phyloP scores from a whole-genome alignment of 2,113 vertebrate species.

The Pica pica region DNA sequence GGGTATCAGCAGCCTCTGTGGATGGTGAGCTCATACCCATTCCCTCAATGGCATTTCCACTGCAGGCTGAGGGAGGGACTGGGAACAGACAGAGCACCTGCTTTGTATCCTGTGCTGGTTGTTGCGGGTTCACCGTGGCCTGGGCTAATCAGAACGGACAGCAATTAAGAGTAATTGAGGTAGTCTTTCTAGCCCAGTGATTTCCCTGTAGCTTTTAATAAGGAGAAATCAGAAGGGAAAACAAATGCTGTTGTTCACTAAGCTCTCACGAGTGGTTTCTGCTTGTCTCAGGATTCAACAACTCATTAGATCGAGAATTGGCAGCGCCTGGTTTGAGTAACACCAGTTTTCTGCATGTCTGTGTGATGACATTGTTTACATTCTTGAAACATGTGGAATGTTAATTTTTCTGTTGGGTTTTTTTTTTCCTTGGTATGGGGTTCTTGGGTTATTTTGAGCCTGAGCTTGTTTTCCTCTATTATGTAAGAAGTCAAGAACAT shows the following conservation, averaged over 20 bases:
- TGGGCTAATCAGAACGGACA: not conserved
- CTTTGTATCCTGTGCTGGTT: not conserved
- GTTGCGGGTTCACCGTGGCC: not conserved
- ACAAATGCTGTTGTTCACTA: slow-evolving; percentile 22
- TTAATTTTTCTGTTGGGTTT: not conserved
- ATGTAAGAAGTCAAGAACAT: not conserved
- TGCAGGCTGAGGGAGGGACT: not conserved
- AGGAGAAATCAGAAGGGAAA: slow-evolving; percentile 20
- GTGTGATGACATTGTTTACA: slow-evolving; percentile 35
- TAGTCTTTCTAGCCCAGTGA: slow-evolving; percentile 24
- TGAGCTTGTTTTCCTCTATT: not conserved
- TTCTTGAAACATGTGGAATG: slow-evolving; percentile 54
- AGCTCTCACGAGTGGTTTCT: not conserved
- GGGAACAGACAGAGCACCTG: not conserved
- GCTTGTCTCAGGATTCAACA: slow-evolving; percentile 12
- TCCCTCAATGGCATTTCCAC: not conserved
- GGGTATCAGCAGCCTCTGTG: not conserved
- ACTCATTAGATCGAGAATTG: slow-evolving; percentile 34
- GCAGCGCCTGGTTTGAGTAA: not conserved
- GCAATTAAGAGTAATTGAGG: slow-evolving; percentile 48
- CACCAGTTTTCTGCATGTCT: slow-evolving; percentile 39
- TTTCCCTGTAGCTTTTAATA: slow-evolving; percentile 34
- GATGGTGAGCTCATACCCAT: not conserved
- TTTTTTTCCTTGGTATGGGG: not conserved
- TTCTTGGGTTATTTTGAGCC: not conserved